Evolutionary conservation across 2,888 invertebrate genomes (phyloP).

Genomic region (Tridacna crocea): DNA sequence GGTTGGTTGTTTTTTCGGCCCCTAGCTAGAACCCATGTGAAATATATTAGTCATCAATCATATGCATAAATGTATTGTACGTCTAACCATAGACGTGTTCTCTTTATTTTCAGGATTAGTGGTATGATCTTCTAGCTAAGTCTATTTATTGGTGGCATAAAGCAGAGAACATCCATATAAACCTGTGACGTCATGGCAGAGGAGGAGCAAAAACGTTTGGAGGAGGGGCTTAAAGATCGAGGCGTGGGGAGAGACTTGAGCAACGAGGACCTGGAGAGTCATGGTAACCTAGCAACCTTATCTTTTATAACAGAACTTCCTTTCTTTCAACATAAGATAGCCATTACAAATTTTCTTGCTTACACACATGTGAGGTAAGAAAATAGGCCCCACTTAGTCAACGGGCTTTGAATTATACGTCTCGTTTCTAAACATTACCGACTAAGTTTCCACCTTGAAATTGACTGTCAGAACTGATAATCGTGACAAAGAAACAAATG

Average conservation of each 20-base stretch:
- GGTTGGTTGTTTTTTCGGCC: neutral
- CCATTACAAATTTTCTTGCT: too few relatives aligned
- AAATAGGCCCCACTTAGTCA: too few relatives aligned
- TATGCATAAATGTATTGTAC: too few relatives aligned
- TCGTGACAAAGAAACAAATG: too few relatives aligned
- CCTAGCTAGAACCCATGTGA: neutral
- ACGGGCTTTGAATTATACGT: too few relatives aligned
- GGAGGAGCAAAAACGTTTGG: constrained; percentile 46
- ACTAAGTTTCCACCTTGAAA: too few relatives aligned
- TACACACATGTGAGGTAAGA: too few relatives aligned
- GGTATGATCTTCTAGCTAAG: constrained; percentile 2
- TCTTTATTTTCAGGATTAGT: constrained; percentile 8
- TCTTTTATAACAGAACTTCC: too few relatives aligned
- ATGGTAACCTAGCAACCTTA: constrained; percentile 32
- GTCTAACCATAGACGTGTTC: neutral
- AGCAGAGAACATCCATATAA: neutral
- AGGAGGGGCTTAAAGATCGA: constrained; percentile 52
- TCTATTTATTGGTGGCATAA: neutral
- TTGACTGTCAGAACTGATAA: too few relatives aligned
- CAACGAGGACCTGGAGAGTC: constrained; percentile 48
- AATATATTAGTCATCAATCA: too few relatives aligned
- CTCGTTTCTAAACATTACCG: too few relatives aligned
- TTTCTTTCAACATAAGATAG: too few relatives aligned
- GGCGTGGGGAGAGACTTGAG: constrained; percentile 46
- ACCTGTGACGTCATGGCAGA: constrained; percentile 37